Conservation (phyloP, 2,113 vertebrate species). For the Eptesicus fuscus region DNA sequence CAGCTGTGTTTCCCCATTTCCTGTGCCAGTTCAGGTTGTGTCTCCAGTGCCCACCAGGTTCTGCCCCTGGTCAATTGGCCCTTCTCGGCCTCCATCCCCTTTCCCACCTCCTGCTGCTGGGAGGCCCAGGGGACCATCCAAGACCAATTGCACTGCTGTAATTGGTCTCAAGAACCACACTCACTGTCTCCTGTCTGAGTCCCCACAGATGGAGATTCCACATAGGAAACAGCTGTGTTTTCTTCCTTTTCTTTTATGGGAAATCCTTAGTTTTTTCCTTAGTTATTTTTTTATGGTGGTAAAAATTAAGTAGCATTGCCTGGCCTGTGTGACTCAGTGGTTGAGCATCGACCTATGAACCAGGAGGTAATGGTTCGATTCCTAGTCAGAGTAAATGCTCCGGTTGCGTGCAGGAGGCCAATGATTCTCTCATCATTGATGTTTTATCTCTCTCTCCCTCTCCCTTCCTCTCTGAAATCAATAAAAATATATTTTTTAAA, state of each 20-base stretch:
- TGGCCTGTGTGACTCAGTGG: too few species aligned
- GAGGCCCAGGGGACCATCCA: accelerated
- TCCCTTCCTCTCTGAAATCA: too few species aligned
- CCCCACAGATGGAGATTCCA: background rate
- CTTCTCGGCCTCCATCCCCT: accelerated
- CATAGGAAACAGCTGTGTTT: accelerated
- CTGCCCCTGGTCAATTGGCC: background rate
- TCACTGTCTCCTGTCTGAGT: background rate
- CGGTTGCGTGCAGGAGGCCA: too few species aligned
- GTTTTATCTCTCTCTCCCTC: too few species aligned
- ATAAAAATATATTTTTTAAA: too few species aligned
- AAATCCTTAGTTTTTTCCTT: background rate
- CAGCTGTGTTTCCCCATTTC: accelerated
- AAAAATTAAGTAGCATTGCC: background rate
- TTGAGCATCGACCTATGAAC: too few species aligned
- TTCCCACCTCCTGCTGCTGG: accelerated
- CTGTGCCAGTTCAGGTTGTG: background rate
- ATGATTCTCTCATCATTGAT: too few species aligned
- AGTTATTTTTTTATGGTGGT: background rate
- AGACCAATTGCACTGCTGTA: background rate
- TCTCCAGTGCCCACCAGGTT: background rate
- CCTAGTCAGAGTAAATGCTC: too few species aligned
- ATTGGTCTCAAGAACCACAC: background rate
- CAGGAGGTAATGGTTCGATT: too few species aligned
- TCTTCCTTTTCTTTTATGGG: background rate